These are phyloP conservation scores for Drosophila ogumai DNA, from an alignment of 1,140 invertebrate genomes.

Conservation along the genomic window DNA sequence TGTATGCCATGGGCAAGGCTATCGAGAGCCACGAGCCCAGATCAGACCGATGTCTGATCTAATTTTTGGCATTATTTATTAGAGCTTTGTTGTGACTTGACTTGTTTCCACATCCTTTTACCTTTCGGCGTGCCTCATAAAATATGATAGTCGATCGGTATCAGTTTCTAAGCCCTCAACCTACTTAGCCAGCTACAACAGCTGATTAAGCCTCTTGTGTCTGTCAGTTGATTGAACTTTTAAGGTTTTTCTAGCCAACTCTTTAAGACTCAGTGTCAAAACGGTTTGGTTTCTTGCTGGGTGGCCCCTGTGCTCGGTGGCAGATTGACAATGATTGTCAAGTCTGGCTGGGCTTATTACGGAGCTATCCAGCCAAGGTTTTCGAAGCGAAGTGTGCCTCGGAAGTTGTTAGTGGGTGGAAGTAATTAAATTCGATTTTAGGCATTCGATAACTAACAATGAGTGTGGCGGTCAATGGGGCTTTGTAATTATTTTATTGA, in stretches of 20 bases:
- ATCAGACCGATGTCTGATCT: slow-evolving; percentile 20
- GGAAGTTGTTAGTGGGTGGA: slow-evolving; percentile 50
- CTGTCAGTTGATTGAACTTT: slow-evolving; percentile 50
- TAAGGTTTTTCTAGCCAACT: slow-evolving; percentile 40
- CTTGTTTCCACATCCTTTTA: slow-evolving; percentile 37
- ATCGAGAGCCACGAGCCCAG: slow-evolving; percentile 43
- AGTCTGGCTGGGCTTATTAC: slow-evolving; percentile 41
- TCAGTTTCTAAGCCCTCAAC: slow-evolving; percentile 33
- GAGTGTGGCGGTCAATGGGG: slow-evolving; percentile 35
- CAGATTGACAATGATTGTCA: slow-evolving; percentile 53
- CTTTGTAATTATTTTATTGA: slow-evolving; percentile 40
- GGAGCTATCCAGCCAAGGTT: slow-evolving; percentile 31
- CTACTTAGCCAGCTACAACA: slow-evolving; percentile 17
- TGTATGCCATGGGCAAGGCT: slow-evolving; percentile 53
- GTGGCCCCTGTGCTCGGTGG: slow-evolving; percentile 24
- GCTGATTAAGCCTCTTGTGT: slow-evolving; percentile 43
- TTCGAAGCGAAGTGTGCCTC: slow-evolving; percentile 40
- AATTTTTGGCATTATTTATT: slow-evolving; percentile 8
- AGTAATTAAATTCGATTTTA: slow-evolving; percentile 50
- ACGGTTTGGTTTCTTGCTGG: slow-evolving; percentile 17
- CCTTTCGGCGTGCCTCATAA: slow-evolving; percentile 25
- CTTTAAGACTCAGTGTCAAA: slow-evolving; percentile 43
- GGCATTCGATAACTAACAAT: slow-evolving; percentile 45
- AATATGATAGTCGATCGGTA: slow-evolving; percentile 31
- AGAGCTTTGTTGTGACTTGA: slow-evolving; percentile 33